Evolutionary conservation across 2,797 vertebrate genomes (phyloP).

Genomic region (Perodicticus potto): DNA sequence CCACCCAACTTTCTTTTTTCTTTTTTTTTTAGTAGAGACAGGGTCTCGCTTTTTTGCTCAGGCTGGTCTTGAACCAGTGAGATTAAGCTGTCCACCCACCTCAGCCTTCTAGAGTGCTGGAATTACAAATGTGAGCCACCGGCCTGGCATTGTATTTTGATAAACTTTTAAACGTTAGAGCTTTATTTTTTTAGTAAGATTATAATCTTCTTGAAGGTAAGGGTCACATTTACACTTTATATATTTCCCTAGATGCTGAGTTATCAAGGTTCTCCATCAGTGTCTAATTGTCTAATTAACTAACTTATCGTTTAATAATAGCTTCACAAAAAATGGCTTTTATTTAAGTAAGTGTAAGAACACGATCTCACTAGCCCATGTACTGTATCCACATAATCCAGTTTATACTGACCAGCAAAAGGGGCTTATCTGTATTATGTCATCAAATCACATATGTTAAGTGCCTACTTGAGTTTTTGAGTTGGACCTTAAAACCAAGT

Average conservation of each 20-base stretch:
- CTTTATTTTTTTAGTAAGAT: background rate
- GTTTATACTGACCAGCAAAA: background rate
- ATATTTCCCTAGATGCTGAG: background rate
- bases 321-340: constrained; percentile 2
- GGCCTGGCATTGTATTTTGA: background rate
- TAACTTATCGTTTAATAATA: background rate
- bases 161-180: background rate
- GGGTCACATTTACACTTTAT: background rate
- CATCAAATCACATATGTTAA: constrained; percentile 1
- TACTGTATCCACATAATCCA: background rate
- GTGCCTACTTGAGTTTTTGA: background rate
- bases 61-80: too few species aligned
- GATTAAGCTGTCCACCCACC: too few species aligned
- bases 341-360: background rate
- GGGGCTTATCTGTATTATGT: background rate
- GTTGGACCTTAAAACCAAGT: background rate
- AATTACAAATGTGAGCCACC: too few species aligned
- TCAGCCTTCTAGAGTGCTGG: too few species aligned
- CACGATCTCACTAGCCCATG: background rate
- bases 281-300: constrained; percentile 27
- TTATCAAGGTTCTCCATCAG: background rate
- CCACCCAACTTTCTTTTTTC: too few species aligned
- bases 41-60: too few species aligned
- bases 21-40: too few species aligned
- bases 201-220: background rate